Evolutionary conservation across 2,888 invertebrate genomes (phyloP), one percentile per base, ranked within the genome.

Genomic region (Cenopis cana): DNA sequence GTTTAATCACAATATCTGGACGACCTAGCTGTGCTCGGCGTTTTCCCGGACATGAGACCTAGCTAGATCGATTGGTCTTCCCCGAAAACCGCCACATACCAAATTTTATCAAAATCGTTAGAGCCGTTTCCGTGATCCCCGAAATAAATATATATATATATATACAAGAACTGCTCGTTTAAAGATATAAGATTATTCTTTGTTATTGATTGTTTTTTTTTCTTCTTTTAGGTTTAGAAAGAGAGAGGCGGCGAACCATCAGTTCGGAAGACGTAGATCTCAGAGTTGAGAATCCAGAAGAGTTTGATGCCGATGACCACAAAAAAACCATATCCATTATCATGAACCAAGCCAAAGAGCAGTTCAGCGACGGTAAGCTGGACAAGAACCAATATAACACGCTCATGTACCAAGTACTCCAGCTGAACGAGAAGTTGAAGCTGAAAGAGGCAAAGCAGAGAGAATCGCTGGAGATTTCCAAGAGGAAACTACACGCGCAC

Each of bases 331-430:
- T 96, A 77, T 96, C 96, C 73, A 96, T 96, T 56, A 97, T 97
- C 72, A 95, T 97, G 83, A 95, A 95, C 11, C 97, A 97, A 81
- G 98, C 98, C 0, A 97, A 97, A 73, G 96, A 97, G 78, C 95
- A 97, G 78, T 95, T 96, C 73, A 95, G 95, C 74, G 95, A 95
- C 65, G 97, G 98, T 0, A 95, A 95, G 57, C 95, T 97, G 71
- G 95, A 96, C 64, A 95, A 95, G 81, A 95, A 95, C 41, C 96
- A 97, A 80, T 97, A 97, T 83, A 96, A 96, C 77, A 95, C 95
- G 11, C 89, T 97, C 18, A 95, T 97, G 85, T 96, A 95, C 83
- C 96, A 97, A 85, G 96, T 97, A 1, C 91, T 97, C 74, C 95
- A 96, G 77, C 95, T 97, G 76, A 96, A 96, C 77, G 97, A 98